A percentile compares a stretch with the other conserved stretches of the same genome.
Evolutionary conservation across 1,140 invertebrate species (phyloP).

Genomic region (Mycetomoellerius zeteki): DNA sequence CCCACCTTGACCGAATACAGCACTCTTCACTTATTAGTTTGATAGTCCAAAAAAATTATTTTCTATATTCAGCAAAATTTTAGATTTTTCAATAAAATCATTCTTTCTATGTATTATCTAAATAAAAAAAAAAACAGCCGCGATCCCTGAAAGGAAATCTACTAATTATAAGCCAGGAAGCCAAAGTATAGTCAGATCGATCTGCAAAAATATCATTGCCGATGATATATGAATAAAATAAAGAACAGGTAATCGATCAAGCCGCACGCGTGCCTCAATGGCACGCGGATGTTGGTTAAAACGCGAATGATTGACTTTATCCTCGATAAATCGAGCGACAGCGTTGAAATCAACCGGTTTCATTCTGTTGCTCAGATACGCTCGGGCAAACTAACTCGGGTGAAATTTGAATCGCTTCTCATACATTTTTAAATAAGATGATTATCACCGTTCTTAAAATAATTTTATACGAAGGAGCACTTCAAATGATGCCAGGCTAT

Average conservation of each 20-base stretch:
- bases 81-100: too few relatives aligned
- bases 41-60: too few relatives aligned
- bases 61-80: too few relatives aligned
- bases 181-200: neutral
- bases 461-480: neutral
- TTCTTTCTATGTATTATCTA: too few relatives aligned
- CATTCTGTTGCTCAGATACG: neutral
- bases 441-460: neutral
- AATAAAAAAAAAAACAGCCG: too few relatives aligned
- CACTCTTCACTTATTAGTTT: too few relatives aligned
- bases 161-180: too few relatives aligned
- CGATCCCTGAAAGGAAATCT: too few relatives aligned
- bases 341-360: neutral
- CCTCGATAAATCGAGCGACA: constrained; percentile 13
- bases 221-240: constrained; percentile 4
- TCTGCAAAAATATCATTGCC: neutral
- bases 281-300: constrained; percentile 26
- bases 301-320: constrained; percentile 2
- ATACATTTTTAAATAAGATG: neutral
- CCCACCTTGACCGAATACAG: too few relatives aligned
- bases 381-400: neutral
- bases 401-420: neutral
- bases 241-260: neutral
- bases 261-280: neutral
- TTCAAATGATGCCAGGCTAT: too few relatives aligned